Conservation (phyloP, 2,113 vertebrate species). For the Hyperopisus bebe region DNA sequence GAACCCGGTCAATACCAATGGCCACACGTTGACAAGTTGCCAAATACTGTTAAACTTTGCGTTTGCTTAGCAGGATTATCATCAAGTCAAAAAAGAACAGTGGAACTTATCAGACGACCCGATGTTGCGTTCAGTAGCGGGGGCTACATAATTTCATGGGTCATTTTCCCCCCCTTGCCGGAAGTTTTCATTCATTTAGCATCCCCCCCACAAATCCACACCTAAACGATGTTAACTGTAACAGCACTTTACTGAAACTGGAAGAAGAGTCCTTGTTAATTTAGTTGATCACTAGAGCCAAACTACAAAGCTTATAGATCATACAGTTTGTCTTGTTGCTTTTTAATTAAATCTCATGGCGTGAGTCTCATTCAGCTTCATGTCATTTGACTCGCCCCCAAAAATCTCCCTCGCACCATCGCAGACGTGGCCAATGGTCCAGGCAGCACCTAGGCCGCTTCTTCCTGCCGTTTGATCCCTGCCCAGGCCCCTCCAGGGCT, state of each 20-base stretch:
- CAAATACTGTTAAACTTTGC: not conserved
- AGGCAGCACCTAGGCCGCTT: not conserved
- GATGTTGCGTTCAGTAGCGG: not conserved
- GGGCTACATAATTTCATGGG: not conserved
- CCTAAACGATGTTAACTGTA: too few relatives aligned
- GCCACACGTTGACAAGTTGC: not conserved
- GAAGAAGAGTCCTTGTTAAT: not conserved
- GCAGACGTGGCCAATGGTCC: not conserved
- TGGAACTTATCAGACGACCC: not conserved
- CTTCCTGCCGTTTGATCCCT: not conserved
- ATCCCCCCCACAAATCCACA: not conserved
- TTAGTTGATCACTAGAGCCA: not conserved
- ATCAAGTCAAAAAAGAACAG: not conserved
- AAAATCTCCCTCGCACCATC: not conserved
- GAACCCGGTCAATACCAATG: not conserved
- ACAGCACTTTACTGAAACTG: not conserved
- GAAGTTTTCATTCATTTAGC: not conserved
- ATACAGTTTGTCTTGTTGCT: not conserved
- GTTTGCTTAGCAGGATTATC: not conserved
- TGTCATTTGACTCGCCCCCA: not conserved
- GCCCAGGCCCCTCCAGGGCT: not conserved
- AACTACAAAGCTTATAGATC: not conserved
- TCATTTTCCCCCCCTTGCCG: not conserved
- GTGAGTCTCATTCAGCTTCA: not conserved
- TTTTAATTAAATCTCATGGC: not conserved